Conservation (phyloP, 2,888 invertebrate genomes). For the Clanis bilineata region DNA sequence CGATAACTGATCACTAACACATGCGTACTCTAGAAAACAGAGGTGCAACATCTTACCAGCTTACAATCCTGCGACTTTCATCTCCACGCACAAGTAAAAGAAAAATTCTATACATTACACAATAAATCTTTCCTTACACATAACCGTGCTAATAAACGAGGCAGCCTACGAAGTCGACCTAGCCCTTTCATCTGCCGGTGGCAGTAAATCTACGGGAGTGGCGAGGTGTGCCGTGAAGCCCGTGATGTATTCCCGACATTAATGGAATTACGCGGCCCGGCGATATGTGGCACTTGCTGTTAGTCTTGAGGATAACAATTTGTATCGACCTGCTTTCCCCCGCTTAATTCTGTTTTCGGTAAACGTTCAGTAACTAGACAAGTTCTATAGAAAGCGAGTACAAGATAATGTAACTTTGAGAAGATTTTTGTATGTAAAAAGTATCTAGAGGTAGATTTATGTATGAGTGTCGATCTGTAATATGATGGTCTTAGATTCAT, state of each 20-base stretch:
- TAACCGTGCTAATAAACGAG: conserved; percentile 62
- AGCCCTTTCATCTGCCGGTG: conserved; percentile 62
- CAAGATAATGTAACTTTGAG: background rate
- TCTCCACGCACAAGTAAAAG: too few relatives aligned
- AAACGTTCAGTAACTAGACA: background rate
- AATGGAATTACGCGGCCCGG: conserved; percentile 64
- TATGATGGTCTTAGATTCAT: too few relatives aligned
- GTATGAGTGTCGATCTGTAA: too few relatives aligned
- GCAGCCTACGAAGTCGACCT: conserved; percentile 48
- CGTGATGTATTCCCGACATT: conserved; percentile 68
- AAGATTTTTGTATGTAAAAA: too few relatives aligned
- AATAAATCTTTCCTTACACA: conserved; percentile 53
- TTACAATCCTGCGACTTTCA: too few relatives aligned
- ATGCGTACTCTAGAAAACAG: too few relatives aligned
- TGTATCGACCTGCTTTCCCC: conserved; percentile 39
- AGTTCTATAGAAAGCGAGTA: background rate
- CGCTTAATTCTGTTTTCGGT: conserved; percentile 18
- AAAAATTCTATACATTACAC: conserved; percentile 33
- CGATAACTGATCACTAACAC: too few relatives aligned
- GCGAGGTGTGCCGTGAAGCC: conserved; percentile 55
- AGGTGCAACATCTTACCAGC: too few relatives aligned
- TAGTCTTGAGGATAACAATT: conserved; percentile 44
- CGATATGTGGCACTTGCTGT: conserved; percentile 50
- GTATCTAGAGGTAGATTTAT: too few relatives aligned
- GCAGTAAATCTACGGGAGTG: conserved; percentile 57